Percentiles rank a stretch among this genome's conserved stretches.
Conservation (phyloP, 2,113 vertebrate genomes). For the Bambusicola thoracicus region DNA sequence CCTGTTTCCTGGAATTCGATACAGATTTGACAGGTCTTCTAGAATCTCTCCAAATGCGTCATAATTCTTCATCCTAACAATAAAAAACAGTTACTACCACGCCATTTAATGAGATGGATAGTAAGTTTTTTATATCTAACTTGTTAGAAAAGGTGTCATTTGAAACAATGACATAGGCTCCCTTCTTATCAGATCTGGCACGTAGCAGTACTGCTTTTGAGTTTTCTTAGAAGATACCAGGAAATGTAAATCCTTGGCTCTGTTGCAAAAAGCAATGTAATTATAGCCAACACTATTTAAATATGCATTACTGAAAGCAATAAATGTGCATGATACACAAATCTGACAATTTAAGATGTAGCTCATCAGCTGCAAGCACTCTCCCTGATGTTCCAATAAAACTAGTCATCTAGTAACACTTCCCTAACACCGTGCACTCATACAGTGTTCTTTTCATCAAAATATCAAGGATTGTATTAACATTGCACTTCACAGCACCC, state of each 20-base stretch:
- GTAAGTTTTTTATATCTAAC: background rate
- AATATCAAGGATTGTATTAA: background rate
- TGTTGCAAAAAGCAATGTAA: background rate
- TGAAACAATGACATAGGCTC: background rate
- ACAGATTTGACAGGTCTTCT: constrained; percentile 75
- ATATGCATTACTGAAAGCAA: background rate
- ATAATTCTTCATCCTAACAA: constrained; percentile 80
- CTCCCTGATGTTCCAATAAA: background rate
- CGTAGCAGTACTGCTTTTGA: background rate
- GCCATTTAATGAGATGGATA: background rate
- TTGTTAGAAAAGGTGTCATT: background rate
- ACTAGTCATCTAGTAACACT: background rate
- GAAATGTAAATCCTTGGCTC: background rate
- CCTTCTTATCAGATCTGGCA: background rate
- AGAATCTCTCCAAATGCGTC: constrained; percentile 80
- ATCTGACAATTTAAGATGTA: background rate
- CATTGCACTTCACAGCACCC: background rate
- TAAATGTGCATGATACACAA: background rate
- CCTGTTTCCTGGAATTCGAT: constrained; percentile 83
- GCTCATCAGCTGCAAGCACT: background rate
- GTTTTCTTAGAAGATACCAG: constrained; percentile 17
- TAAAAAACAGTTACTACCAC: background rate
- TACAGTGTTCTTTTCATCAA: background rate
- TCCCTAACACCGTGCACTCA: background rate
- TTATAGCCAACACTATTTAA: constrained; percentile 10